Evolutionary conservation across 2,113 vertebrate species (phyloP), one percentile per base, ranked within the genome.

Genomic region (Psilopsiagon aymara): DNA sequence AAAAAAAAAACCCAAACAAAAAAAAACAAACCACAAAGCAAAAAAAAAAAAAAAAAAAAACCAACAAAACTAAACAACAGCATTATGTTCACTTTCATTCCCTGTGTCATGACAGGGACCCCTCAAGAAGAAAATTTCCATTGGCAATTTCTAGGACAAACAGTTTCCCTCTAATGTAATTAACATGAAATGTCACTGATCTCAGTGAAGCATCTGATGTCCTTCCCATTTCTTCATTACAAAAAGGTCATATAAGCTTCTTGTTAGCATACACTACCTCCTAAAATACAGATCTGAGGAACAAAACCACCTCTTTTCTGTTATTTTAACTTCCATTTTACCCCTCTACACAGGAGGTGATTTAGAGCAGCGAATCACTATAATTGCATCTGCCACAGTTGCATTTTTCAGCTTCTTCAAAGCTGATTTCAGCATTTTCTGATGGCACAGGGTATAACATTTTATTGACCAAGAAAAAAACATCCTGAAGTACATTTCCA

Each of bases 381-480:
- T 84, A 94, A 94, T 84, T 83, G 82, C 62, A 82, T 91, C 75
- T 86, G 71, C 62, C 82, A 80, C 73, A 59, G 35, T 88, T 86
- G 78, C 46, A 79, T 67, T 96, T 81, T 57, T 86, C 52, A 52
- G 11, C 46, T 66, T 67, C 88, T 93, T 96, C 82, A 88, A 86
- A 88, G 93, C 86, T 90, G 84, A 96, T 92, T 94, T 92, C 93
- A 94, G 96, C 79, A 90, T 84, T 94, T 96, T 89, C 84, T 79
- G 86, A 91, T 84, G 75, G 87, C 71, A 82, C 41, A 41, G 64
- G 29, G 73, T 82, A 77, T 60, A 94, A 82, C 67, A 10, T 96
- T 96, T 97, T 97, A 96, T 96, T 97, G 95, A 96, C 90, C 90
- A 97, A 86, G 66, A 83, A 94, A 88, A 82, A 95, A 94, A 88